These are phyloP conservation scores for Dorcus parallelipipedus DNA, from an alignment of 2,888 invertebrate genomes.

Conservation along the genomic window DNA sequence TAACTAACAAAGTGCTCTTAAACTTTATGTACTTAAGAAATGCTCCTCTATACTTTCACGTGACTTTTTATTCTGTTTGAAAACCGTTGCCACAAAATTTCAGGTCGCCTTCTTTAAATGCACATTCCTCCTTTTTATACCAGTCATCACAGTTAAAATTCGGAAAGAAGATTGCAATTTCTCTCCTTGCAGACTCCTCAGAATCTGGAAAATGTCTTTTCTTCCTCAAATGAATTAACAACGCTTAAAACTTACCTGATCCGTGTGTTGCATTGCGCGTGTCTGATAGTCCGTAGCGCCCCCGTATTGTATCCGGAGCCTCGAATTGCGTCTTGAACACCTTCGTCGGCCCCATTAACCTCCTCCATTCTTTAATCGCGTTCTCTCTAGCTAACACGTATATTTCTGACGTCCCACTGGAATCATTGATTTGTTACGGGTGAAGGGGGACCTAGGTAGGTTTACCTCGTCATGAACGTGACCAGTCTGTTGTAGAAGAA, in stretches of 20 bases:
- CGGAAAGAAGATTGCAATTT: conserved; percentile 83
- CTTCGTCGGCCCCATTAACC: conserved; percentile 87
- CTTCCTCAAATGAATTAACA: neutral
- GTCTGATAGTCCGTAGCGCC: conserved; percentile 85
- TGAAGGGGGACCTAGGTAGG: neutral
- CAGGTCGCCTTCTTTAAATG: conserved; percentile 52
- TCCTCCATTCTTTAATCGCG: conserved; percentile 78
- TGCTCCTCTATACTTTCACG: conserved; percentile 2
- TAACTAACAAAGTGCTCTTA: too few relatives aligned
- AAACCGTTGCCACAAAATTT: conserved; percentile 55
- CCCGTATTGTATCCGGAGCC: conserved; percentile 75
- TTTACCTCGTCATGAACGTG: conserved; percentile 77
- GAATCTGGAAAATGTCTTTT: conserved; percentile 61
- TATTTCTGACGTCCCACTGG: conserved; percentile 79
- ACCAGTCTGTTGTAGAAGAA: conserved; percentile 81
- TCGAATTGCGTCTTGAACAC: conserved; percentile 75
- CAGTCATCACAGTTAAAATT: conserved; percentile 69
- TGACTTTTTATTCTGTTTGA: conserved; percentile 41
- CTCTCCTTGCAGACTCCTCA: conserved; percentile 65
- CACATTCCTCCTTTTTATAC: conserved; percentile 45
- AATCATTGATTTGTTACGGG: conserved; percentile 41
- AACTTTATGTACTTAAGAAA: neutral
- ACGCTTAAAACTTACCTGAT: conserved; percentile 61
- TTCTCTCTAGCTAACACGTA: conserved; percentile 74
- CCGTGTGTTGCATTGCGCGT: conserved; percentile 94